Evolutionary conservation across 2,797 vertebrate genomes (phyloP).

Genomic region (Rhadinocentrus ornatus): DNA sequence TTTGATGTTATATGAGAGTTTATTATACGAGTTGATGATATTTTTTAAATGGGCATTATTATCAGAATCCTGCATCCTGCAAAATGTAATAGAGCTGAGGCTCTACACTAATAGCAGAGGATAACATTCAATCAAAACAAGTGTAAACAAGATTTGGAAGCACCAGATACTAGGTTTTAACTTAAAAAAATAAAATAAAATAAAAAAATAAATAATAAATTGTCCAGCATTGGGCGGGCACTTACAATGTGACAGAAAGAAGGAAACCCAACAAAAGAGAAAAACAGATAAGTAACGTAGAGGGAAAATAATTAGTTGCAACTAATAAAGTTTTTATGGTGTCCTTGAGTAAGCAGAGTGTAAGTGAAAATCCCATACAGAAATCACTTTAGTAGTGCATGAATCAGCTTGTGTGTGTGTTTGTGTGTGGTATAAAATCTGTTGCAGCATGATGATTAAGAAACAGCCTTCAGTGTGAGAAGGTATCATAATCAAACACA

Average conservation of each 20-base stretch:
- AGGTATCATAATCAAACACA: slow-evolving; percentile 42
- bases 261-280: background rate
- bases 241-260: background rate
- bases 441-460: slow-evolving; percentile 14
- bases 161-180: no score
- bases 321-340: background rate
- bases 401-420: background rate
- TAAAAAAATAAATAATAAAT: background rate
- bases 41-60: no score
- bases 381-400: background rate
- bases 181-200: no score
- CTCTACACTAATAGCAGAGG: no score
- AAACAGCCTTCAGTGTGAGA: slow-evolving; percentile 23
- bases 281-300: slow-evolving; percentile 8
- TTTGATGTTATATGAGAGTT: background rate
- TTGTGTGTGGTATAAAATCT: slow-evolving; percentile 4
- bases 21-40: no score
- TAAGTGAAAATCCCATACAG: background rate
- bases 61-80: no score
- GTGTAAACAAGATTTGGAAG: no score
- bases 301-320: background rate
- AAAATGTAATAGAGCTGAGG: no score
- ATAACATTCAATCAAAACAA: no score
- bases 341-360: background rate
- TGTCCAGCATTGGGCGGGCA: background rate